Evolutionary conservation across 2,888 invertebrate species (phyloP).

Genomic region (Erannis defoliaria): DNA sequence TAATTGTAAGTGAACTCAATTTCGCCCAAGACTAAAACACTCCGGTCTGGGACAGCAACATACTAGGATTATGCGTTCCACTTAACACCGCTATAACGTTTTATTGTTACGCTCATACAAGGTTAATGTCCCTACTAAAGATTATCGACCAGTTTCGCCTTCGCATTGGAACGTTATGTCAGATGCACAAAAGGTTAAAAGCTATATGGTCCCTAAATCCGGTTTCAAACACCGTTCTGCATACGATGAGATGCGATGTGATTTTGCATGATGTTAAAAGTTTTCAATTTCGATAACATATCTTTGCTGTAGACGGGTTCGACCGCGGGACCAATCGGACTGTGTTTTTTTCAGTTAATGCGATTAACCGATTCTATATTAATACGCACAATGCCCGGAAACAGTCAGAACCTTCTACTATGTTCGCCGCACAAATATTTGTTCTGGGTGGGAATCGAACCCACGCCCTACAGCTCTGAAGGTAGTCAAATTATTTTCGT

Average conservation of each 20-base stretch:
- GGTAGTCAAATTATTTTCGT: too few species aligned
- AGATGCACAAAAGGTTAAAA: constrained; percentile 29
- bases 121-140: constrained; percentile 57
- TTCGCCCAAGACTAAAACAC: not conserved
- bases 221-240: not conserved
- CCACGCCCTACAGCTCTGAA: too few species aligned
- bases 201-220: not conserved
- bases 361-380: too few species aligned
- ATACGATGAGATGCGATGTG: not conserved
- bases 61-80: constrained; percentile 44
- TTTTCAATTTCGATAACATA: not conserved
- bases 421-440: too few species aligned
- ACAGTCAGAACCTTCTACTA: too few species aligned
- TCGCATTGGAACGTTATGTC: constrained; percentile 37
- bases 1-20: too few species aligned
- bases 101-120: constrained; percentile 45
- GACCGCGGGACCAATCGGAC: too few species aligned
- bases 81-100: constrained; percentile 52
- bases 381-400: too few species aligned
- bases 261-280: not conserved
- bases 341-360: too few species aligned
- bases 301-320: too few species aligned
- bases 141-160: constrained; percentile 42
- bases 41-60: constrained; percentile 2
- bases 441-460: too few species aligned